Evolutionary conservation across 2,888 invertebrate species (phyloP).

Genomic region (Baronia brevicornis): DNA sequence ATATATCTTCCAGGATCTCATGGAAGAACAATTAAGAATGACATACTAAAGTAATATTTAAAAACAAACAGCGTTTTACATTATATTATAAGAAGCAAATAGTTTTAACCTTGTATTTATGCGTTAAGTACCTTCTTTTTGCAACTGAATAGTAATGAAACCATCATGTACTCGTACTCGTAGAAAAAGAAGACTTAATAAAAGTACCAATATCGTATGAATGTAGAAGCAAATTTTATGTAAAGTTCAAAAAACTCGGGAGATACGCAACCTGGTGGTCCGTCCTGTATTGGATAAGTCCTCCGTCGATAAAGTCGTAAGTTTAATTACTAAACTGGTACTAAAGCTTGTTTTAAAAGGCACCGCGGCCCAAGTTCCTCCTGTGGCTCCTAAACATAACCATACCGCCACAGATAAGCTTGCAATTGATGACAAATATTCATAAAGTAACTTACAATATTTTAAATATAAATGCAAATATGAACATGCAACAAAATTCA

Average conservation of each 20-base stretch:
- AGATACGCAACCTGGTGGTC: conserved; percentile 63
- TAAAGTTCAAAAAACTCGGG: conserved; percentile 36
- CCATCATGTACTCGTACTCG: no score
- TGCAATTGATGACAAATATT: conserved; percentile 13
- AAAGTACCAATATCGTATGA: conserved; percentile 61
- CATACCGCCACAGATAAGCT: conserved; percentile 11
- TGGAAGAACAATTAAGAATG: no score
- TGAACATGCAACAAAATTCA: conserved; percentile 15
- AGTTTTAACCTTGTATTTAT: no score
- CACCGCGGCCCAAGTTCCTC: conserved; percentile 52
- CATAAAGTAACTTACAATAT: conserved; percentile 17
- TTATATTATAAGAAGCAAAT: no score
- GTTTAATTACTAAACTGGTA: conserved; percentile 71
- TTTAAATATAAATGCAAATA: conserved; percentile 15
- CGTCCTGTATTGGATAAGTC: conserved; percentile 46
- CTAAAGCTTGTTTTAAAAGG: conserved; percentile 45
- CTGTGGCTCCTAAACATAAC: conserved; percentile 11
- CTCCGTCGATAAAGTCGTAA: conserved; percentile 71
- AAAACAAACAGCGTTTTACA: no score
- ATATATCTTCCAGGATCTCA: no score
- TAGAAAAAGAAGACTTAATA: no score
- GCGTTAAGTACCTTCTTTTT: no score
- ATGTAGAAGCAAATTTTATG: conserved; percentile 54
- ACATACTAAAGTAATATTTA: no score
- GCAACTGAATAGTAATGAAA: no score